Evolutionary conservation across 2,888 invertebrate genomes (phyloP), one percentile per base, ranked within the genome.

Genomic region (Lycocerus yunnanus): DNA sequence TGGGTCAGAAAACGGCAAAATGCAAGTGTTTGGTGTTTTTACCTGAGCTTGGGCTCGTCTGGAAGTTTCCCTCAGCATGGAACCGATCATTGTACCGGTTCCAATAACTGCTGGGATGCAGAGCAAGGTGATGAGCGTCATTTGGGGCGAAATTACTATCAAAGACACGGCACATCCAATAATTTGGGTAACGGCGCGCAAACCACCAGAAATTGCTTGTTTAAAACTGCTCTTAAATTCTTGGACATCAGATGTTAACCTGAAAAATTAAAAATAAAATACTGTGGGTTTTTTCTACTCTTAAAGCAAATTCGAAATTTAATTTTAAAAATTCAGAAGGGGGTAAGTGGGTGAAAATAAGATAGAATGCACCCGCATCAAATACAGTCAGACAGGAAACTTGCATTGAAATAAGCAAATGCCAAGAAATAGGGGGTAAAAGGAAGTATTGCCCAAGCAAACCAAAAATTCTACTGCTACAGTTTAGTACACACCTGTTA

Each of bases 211-310:
- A 65, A 99, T 92, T 18, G 95, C 94, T 83, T 95, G 92, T 85
- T 99, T 99, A 85, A 99, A 98, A 1, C 96, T 94, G 81, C 97
- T 97, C 88, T 99, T 99, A 85, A 99, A 98, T 84, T 98, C 98
- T 86, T 99, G 98, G 9, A 98, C 93, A 88, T 99, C 98, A 65
- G 94, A 92, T 20, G 97, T 97, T 77, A 98, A 88, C 81, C 95
- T 94, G 43, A n/a, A 86, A 71, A 90, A 88, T 71, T n/a, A 59
- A 74, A 71, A 66, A 21, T 65, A 59, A 13, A 63, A 58, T 71
- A 61, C 43, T 75, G 61, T 70, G 65, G 27, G n/a, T n/a, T n/a
- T n/a, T n/a, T n/a, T n/a, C n/a, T n/a, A n/a, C n/a, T n/a, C n/a
- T n/a, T n/a, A n/a, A n/a, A n/a, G n/a, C n/a, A n/a, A n/a, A n/a